Evolutionary conservation across 2,888 invertebrate genomes (phyloP).

Genomic region (Ctenicera cuprea): DNA sequence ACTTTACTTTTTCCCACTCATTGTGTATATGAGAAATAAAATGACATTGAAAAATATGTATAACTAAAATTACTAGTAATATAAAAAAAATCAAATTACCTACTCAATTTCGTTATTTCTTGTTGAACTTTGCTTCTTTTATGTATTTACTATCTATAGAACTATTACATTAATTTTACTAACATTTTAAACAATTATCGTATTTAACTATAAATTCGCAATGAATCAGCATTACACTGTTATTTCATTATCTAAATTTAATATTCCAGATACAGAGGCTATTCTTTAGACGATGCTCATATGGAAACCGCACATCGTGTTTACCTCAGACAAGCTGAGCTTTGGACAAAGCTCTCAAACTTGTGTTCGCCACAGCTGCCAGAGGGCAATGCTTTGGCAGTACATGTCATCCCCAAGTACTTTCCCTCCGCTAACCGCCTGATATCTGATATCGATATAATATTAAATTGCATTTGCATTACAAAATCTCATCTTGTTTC

Average conservation of each 20-base stretch:
- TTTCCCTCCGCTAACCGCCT: constrained; percentile 38
- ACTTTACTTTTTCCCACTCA: no score
- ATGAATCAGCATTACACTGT: not conserved
- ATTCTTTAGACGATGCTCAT: constrained; percentile 51
- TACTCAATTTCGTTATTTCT: no score
- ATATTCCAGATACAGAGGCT: constrained; percentile 42
- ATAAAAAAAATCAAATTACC: no score
- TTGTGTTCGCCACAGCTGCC: constrained; percentile 56
- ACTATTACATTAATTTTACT: no score
- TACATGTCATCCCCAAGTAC: constrained; percentile 57
- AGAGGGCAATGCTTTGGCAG: constrained; percentile 58
- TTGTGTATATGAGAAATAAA: no score
- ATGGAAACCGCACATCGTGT: constrained; percentile 58
- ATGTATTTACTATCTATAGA: no score
- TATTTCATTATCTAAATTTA: constrained; percentile 37
- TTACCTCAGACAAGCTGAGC: constrained; percentile 55
- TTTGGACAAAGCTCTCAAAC: constrained; percentile 60
- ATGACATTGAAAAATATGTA: no score
- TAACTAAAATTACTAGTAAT: no score
- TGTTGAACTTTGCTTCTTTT: no score
- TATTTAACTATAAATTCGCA: not conserved
- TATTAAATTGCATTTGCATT: constrained; percentile 10
- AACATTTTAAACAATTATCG: no score
- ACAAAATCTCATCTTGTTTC: no score
- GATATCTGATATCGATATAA: constrained; percentile 45